Base-by-base conservation (phyloP, 2,797 vertebrate species). In the Oreortyx pictus region DNA sequence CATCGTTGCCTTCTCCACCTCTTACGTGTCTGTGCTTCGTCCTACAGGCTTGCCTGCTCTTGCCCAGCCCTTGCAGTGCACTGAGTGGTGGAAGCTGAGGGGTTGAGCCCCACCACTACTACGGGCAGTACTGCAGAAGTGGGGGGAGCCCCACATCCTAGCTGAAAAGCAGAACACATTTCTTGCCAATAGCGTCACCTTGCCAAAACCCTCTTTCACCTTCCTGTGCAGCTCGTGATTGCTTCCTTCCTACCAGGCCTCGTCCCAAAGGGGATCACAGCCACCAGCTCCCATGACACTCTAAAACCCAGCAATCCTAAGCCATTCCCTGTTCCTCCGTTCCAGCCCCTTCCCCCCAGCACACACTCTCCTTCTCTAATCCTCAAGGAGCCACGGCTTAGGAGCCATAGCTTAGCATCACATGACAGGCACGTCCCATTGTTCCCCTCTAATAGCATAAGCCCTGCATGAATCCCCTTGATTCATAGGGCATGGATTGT, bases 371-470 rank as follows among this genome's bases (percentile, higher is more conserved):
- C 65, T 75, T 68, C 54, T 29, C 59, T 95, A 90, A 90, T 95
- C 92, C 84, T 86, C 59, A 77, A 95, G 86, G 75, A 89, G 14
- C 39, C 49, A 37, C 0, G 0, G 88, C 67, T 93, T 95, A 89
- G 83, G 67, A 94, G 50, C 46, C 29, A 9, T 4, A 86, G 60
- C 67, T 93, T 79, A 94, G 43, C 74, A 16, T 47, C 4, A 8
- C 67, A 11, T 44, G 64, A 62, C 47, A 7, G 43, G 24, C 0
- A 0, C 0, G 1, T 54, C 50, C 61, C 39, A 14, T 67, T 80
- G 74, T 68, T 37, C 71, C 44, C 47, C 47, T 71, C 78, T 92
- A 87, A 94, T 14, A 92, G 65, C 80, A 76, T 86, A 84, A 93
- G 17, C 52, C 17, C 23, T 79, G 56, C 13, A 23, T 5, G 52